Base-by-base conservation (phyloP, 2,113 vertebrate genomes). In the Phalacrocorax pelagicus region DNA sequence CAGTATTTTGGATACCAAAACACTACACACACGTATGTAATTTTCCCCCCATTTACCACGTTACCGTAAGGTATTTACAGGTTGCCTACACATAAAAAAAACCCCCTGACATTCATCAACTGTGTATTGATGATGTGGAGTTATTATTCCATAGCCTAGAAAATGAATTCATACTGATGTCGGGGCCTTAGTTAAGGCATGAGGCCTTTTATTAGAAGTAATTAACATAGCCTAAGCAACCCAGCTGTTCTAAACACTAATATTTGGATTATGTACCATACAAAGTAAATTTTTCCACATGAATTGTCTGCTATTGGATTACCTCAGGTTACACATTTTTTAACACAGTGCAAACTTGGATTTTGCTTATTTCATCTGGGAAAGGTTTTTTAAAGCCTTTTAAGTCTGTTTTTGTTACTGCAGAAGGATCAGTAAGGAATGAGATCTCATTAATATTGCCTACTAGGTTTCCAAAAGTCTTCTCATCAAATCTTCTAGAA, bases 21-120 rank as follows among this genome's bases (percentile, higher is more conserved):
- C 47, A 82, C 23, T 12, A 10, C 10, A 14, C 2, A 2, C 5
- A 14, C 3, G 38, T 15, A 46, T 5, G 3, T 15, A 3, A 8
- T 24, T 34, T 27, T 20, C 0, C 7, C 22, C 10, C 13, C 49
- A 6, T 46, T 70, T 42, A 61, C 13, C 8, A 44, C 27, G 29
- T 69, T 70, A 57, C 12, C 8, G 2, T 34, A 58, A 58, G 5
- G 24, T 38, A 52, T 55, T 62, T 73, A 62, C 7, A 58, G 29
- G 47, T 10, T n/a, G 12, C 15, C 49, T 81, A 74, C 16, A 54
- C 12, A 77, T 15, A 10, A 59, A 44, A 61, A 73, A 40, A 18
- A 21, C 67, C 2, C 12, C 21, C 22, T 26, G 20, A 40, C 5
- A 16, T 8, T 38, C 24, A 40, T 30, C 21, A 40, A 26, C 27